Conservation (phyloP, 2,113 vertebrate genomes). For the Podarcis muralis region DNA sequence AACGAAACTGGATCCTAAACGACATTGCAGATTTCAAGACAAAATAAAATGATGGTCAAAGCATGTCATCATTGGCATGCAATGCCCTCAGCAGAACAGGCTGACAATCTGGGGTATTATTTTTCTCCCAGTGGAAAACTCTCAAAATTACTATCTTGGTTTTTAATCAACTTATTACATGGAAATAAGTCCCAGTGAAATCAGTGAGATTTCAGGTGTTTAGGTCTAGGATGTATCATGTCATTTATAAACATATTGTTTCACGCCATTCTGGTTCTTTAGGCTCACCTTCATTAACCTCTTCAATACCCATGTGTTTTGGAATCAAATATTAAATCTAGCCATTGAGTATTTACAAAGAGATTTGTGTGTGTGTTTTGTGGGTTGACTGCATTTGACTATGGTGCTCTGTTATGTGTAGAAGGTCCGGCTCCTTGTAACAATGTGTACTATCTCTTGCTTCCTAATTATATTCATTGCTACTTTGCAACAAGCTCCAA, state of each 20-base stretch:
- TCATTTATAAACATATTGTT: not conserved
- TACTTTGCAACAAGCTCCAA: not conserved
- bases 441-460: not conserved
- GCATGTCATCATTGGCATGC: not conserved
- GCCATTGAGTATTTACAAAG: not conserved
- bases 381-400: not conserved
- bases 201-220: not conserved
- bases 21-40: not conserved
- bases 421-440: not conserved
- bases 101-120: not conserved
- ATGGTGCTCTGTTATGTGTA: not conserved
- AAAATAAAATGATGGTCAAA: not conserved
- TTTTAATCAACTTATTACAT: not conserved
- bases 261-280: not conserved
- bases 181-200: not conserved
- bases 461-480: not conserved
- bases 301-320: not conserved
- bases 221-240: not conserved
- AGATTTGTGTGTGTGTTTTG: not conserved
- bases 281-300: not conserved
- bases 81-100: not conserved
- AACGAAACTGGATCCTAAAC: not conserved
- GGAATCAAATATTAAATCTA: not conserved
- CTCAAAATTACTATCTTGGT: not conserved
- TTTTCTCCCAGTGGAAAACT: not conserved